Conservation (phyloP, 2,113 vertebrate species). For the Neopipo cinnamomea region DNA sequence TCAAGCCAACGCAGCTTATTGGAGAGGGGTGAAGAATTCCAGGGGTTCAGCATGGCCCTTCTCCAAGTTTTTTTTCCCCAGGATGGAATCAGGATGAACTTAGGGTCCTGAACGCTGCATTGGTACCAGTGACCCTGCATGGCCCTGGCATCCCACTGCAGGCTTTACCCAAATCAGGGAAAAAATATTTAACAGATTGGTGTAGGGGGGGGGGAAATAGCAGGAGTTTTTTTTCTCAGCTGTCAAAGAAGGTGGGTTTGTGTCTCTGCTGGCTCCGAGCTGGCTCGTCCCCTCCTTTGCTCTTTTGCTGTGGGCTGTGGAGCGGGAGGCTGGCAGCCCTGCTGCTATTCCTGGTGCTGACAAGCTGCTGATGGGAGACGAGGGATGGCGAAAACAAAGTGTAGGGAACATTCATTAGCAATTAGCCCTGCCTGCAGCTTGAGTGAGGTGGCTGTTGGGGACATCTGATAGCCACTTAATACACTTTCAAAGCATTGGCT, state of each 20-base stretch:
- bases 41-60: neutral
- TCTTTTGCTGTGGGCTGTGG: slow-evolving; percentile 25
- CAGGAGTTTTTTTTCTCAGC: neutral
- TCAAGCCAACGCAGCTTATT: rapidly evolving
- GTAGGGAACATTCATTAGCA: slow-evolving; percentile 15
- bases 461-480: slow-evolving; percentile 24
- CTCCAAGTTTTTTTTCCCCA: neutral
- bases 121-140: neutral
- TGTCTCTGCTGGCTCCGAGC: neutral
- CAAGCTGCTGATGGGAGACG: neutral
- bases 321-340: slow-evolving; percentile 28
- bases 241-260: neutral
- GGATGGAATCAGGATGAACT: neutral
- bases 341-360: slow-evolving; percentile 7
- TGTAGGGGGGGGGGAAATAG: neutral
- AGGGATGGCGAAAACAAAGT: neutral
- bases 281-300: slow-evolving; percentile 26
- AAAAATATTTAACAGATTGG: neutral
- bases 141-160: neutral
- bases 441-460: neutral
- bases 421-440: slow-evolving; percentile 25
- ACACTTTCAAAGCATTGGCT: neutral
- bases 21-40: neutral
- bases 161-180: neutral
- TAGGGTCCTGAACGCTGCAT: rapidly evolving